These are phyloP conservation scores for Leucophenga maculata DNA, from an alignment of 2,888 invertebrate genomes.

Conservation along the genomic window DNA sequence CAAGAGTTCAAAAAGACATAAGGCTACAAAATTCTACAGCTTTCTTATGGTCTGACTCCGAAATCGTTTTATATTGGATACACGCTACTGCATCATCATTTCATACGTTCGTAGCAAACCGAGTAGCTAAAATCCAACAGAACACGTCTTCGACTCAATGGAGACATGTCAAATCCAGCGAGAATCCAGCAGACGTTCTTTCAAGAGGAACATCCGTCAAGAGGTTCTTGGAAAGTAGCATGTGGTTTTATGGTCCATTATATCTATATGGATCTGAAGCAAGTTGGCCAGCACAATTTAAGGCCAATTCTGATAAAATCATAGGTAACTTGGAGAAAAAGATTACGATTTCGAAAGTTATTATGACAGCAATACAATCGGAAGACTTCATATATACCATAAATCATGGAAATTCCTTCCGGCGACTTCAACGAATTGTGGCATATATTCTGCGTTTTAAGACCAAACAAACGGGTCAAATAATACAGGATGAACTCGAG, in stretches of 20 bases:
- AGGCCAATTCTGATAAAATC: no score
- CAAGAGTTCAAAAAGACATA: not conserved
- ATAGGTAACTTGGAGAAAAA: no score
- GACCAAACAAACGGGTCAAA: not conserved
- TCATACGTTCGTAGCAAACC: not conserved
- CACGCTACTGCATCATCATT: no score
- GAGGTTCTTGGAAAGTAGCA: slow-evolving; percentile 45
- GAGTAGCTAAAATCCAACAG: not conserved
- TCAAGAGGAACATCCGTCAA: slow-evolving; percentile 25
- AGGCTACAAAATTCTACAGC: not conserved
- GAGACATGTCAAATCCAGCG: slow-evolving; percentile 13
- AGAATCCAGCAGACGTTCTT: slow-evolving; percentile 22
- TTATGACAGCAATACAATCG: no score
- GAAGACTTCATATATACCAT: no score
- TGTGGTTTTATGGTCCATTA: slow-evolving; percentile 29
- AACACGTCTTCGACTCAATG: slow-evolving; percentile 6
- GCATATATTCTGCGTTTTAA: not conserved
- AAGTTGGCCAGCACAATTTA: not conserved
- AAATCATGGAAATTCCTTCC: no score
- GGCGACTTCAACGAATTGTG: not conserved
- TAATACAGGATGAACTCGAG: not conserved
- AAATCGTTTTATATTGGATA: slow-evolving; percentile 10
- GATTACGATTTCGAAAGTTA: no score
- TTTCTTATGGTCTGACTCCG: not conserved
- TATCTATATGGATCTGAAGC: no score